Conservation (phyloP, 2,888 invertebrate species). For the Lepidocyrtinus sp. region DNA sequence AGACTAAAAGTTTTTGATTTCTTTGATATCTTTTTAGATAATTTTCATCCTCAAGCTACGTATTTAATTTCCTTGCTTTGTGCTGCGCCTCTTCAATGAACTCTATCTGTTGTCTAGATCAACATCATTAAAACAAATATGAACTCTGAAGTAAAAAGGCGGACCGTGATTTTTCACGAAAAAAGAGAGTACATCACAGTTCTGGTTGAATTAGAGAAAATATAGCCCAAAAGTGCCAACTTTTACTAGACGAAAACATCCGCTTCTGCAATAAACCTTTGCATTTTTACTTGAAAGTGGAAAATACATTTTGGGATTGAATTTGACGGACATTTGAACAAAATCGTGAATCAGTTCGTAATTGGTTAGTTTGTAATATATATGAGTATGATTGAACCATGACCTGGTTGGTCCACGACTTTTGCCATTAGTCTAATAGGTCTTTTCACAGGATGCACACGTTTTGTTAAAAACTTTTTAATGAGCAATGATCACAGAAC, state of each 20-base stretch:
- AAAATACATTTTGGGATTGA: no score
- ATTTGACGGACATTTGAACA: neutral
- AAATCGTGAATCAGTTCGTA: neutral
- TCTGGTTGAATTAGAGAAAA: neutral
- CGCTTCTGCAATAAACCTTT: neutral
- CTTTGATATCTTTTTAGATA: neutral
- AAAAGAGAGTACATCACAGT: neutral
- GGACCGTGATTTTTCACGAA: neutral
- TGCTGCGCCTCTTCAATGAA: neutral
- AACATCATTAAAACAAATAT: neutral
- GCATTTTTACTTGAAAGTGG: no score
- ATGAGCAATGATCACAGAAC: neutral
- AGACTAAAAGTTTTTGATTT: no score
- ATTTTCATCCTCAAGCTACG: neutral
- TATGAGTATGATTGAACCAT: constrained; percentile 24
- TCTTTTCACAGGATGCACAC: neutral
- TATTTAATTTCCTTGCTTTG: neutral
- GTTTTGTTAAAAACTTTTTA: neutral
- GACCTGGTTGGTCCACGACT: constrained; percentile 21
- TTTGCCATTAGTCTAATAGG: constrained; percentile 22
- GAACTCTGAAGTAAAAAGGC: neutral
- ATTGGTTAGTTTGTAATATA: neutral
- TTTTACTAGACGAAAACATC: neutral
- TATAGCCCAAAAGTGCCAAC: neutral
- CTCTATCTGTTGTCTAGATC: neutral